A percentile compares a stretch with the other conserved stretches of the same genome.
Evolutionary conservation across 2,113 vertebrate genomes (phyloP).

Genomic region (Solea senegalensis): DNA sequence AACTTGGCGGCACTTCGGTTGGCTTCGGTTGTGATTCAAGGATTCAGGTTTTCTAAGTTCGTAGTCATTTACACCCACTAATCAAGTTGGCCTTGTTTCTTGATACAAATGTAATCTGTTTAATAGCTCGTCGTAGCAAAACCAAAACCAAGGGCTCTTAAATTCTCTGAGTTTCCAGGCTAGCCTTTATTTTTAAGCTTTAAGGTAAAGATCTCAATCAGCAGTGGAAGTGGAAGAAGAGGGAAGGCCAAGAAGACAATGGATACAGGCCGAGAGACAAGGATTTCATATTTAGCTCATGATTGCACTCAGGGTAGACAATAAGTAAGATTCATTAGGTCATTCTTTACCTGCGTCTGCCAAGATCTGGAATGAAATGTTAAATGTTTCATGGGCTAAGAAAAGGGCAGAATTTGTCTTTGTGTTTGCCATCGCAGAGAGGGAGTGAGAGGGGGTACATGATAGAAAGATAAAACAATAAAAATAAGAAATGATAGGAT

Average conservation of each 20-base stretch:
- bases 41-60: no score
- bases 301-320: constrained; percentile 91
- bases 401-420: constrained; percentile 99
- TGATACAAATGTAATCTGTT: not conserved
- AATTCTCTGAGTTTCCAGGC: constrained; percentile 40
- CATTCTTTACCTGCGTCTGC: constrained; percentile 98
- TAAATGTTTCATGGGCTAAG: constrained; percentile 99
- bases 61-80: not conserved
- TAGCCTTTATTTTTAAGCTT: constrained; percentile 35
- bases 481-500: constrained; percentile 57
- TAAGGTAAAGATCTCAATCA: constrained; percentile 57
- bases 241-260: constrained; percentile 73
- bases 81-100: not conserved
- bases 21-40: no score
- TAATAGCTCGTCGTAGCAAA: not conserved
- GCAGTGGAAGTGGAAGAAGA: constrained; percentile 49
- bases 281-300: constrained; percentile 85
- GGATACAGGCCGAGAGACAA: constrained; percentile 71
- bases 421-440: constrained; percentile 87
- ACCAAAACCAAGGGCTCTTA: constrained; percentile 4
- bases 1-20: no score
- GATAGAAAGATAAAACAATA: constrained; percentile 55
- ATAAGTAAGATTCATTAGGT: constrained; percentile 99
- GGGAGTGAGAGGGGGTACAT: constrained; percentile 34
- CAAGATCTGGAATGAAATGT: constrained; percentile 99